Conservation (phyloP, 2,113 vertebrate genomes). For the Agapornis roseicollis region DNA sequence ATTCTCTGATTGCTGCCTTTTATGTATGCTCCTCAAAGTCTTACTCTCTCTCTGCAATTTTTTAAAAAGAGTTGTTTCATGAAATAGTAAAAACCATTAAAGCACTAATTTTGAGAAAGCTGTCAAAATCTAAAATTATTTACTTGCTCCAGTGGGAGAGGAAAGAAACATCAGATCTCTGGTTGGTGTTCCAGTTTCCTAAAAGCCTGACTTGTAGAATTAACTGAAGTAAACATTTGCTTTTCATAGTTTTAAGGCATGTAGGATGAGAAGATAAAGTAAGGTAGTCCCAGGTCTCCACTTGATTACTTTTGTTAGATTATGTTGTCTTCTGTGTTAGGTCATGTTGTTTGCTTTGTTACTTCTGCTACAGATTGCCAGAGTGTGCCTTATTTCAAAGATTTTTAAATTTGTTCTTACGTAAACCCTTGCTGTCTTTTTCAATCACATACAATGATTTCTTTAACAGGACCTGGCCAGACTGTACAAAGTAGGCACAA, state of each 20-base stretch:
- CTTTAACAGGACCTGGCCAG: not conserved
- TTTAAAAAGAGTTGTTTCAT: not conserved
- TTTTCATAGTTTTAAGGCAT: not conserved
- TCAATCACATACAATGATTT: not conserved
- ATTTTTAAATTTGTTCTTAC: not conserved
- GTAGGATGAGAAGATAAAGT: not conserved
- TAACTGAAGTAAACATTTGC: not conserved
- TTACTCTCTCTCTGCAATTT: not conserved
- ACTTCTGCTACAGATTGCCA: not conserved
- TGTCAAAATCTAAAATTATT: not conserved
- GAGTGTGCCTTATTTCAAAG: not conserved
- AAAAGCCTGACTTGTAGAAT: not conserved
- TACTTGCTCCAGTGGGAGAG: not conserved
- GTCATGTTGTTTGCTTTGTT: not conserved
- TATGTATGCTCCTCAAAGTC: not conserved
- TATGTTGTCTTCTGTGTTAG: not conserved
- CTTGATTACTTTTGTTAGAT: not conserved
- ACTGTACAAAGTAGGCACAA: not conserved
- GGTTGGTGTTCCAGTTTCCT: not conserved
- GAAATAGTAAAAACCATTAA: not conserved
- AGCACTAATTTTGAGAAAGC: not conserved
- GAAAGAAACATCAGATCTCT: not conserved
- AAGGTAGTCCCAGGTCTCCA: not conserved
- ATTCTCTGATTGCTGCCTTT: not conserved
- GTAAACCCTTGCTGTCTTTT: not conserved